These are phyloP conservation scores for Dasypogon diadema DNA, from an alignment of 2,888 invertebrate species.

Conservation along the genomic window DNA sequence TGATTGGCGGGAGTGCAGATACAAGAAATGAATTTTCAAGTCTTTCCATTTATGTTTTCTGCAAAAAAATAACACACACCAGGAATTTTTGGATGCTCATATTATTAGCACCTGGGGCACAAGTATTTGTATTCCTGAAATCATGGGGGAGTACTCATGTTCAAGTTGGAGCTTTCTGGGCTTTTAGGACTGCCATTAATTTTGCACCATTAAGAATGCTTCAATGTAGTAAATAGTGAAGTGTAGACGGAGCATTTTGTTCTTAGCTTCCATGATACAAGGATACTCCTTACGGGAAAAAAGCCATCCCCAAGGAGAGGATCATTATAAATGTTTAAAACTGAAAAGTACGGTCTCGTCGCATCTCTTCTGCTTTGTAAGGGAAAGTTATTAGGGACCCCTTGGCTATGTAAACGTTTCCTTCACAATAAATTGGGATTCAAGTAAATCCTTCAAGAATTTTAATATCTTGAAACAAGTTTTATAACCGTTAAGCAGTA, in stretches of 20 bases:
- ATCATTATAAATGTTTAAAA: not conserved
- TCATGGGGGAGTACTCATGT: not conserved
- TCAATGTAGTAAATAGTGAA: not conserved
- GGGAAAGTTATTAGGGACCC: not conserved
- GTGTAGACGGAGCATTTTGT: not conserved
- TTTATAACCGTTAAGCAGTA: too few relatives aligned
- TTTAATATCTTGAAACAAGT: not conserved
- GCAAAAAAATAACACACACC: not conserved
- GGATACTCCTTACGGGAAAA: not conserved
- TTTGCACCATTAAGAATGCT: slow-evolving; percentile 19
- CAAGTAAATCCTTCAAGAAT: not conserved
- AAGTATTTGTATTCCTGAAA: not conserved
- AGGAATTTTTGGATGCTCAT: not conserved
- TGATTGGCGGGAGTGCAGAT: slow-evolving; percentile 11
- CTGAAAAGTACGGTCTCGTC: not conserved
- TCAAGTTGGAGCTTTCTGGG: too few relatives aligned
- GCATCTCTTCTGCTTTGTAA: not conserved
- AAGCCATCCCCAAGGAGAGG: too few relatives aligned
- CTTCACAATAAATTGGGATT: slow-evolving; percentile 28
- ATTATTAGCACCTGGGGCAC: slow-evolving; percentile 15
- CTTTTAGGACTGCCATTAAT: slow-evolving; percentile 7
- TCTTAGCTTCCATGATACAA: not conserved
- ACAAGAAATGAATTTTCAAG: not conserved
- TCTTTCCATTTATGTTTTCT: not conserved
- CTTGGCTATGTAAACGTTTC: not conserved